phyloP scores from a whole-genome alignment of 2,113 vertebrate genomes.

The Gopherus flavomarginatus region DNA sequence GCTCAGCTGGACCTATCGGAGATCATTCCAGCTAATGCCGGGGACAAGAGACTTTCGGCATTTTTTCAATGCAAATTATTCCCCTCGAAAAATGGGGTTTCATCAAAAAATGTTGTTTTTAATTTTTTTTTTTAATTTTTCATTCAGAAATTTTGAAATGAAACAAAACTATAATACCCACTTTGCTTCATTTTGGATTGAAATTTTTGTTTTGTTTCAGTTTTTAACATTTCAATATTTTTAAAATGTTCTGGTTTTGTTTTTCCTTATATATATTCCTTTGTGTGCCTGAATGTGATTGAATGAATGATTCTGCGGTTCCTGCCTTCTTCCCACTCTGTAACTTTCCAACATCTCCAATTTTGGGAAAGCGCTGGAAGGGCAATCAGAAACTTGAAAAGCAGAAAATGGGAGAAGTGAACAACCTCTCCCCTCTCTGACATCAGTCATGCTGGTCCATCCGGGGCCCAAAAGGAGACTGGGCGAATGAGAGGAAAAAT shows the following conservation, averaged over 20 bases:
- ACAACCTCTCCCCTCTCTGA: too few relatives aligned
- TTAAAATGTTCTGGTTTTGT: neutral
- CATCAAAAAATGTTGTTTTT: neutral
- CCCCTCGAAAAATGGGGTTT: too few relatives aligned
- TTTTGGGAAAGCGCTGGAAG: neutral
- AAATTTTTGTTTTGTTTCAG: neutral
- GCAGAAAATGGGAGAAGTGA: too few relatives aligned
- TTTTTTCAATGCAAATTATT: neutral
- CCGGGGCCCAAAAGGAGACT: neutral
- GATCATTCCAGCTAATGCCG: neutral
- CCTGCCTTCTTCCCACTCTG: neutral
- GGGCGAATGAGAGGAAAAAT: too few relatives aligned
- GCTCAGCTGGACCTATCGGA: too few relatives aligned
- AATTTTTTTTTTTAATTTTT: neutral
- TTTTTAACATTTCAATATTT: neutral
- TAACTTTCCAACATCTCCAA: too few relatives aligned
- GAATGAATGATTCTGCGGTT: neutral
- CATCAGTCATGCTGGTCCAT: too few relatives aligned
- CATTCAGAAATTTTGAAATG: too few relatives aligned
- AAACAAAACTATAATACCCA: too few relatives aligned
- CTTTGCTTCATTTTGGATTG: neutral
- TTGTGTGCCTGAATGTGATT: neutral
- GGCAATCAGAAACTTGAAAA: too few relatives aligned
- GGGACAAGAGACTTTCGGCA: neutral
- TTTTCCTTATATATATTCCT: neutral